These are phyloP conservation scores for Pachyseris speciosa DNA, from an alignment of 64 coral and sea anemone species.

Conservation along the genomic window DNA sequence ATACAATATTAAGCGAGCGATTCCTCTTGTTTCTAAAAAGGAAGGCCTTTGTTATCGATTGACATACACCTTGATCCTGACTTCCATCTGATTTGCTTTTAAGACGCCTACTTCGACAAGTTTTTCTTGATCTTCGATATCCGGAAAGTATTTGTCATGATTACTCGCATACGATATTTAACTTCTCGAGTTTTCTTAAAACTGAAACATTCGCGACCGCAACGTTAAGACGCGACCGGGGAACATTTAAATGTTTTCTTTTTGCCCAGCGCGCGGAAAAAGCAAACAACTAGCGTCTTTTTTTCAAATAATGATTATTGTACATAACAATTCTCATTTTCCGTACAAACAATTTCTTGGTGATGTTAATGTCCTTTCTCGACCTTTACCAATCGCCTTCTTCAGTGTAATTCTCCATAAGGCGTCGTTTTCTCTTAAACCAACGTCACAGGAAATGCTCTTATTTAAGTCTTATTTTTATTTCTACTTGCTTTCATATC, in stretches of 20 bases:
- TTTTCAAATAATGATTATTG: conserved; percentile 38
- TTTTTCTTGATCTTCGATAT: background rate
- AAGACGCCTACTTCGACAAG: background rate
- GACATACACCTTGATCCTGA: conserved; percentile 44
- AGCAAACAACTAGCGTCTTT: background rate
- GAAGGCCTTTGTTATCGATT: conserved; percentile 54
- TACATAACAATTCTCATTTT: conserved; percentile 22
- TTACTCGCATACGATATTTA: background rate
- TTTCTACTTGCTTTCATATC: conserved; percentile 12
- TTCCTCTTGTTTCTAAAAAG: conserved; percentile 14
- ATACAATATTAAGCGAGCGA: background rate
- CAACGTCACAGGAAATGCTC: conserved; percentile 2
- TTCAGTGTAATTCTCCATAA: background rate
- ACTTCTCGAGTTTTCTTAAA: background rate
- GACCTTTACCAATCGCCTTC: background rate
- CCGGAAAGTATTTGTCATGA: conserved; percentile 14
- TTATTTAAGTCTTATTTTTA: background rate
- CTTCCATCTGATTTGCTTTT: background rate
- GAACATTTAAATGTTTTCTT: too few relatives aligned
- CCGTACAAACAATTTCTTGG: background rate
- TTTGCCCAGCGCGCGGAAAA: background rate
- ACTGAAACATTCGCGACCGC: background rate
- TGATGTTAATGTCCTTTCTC: conserved; percentile 1
- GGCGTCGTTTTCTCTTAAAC: background rate
- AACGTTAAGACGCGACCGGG: too few relatives aligned